Evolutionary conservation across 2,113 vertebrate genomes (phyloP).

Genomic region (Cynopterus brachyotis): DNA sequence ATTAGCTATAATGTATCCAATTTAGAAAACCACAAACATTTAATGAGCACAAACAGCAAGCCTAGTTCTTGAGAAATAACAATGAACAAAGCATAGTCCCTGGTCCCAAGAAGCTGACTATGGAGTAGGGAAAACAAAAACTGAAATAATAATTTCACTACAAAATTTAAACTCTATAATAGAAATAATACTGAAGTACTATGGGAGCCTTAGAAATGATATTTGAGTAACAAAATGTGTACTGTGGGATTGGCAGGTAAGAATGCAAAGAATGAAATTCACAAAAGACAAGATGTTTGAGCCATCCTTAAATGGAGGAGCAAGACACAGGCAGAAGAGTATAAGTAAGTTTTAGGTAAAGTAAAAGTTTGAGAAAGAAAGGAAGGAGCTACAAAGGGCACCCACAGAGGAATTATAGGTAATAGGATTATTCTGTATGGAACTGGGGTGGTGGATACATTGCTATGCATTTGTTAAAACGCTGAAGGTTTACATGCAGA

Average conservation of each 20-base stretch:
- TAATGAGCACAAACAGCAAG: conserved; percentile 54
- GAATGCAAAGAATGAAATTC: background rate
- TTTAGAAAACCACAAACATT: conserved; percentile 67
- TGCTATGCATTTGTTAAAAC: background rate
- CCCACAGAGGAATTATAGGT: background rate
- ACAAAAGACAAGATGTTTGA: background rate
- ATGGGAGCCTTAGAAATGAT: background rate
- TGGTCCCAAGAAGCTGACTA: background rate
- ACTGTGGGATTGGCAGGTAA: background rate
- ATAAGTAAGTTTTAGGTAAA: background rate
- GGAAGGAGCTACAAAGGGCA: background rate
- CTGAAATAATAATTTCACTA: conserved; percentile 12
- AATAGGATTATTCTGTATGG: background rate
- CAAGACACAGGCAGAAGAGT: background rate
- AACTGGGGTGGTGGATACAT: background rate
- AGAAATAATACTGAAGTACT: background rate
- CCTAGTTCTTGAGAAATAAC: conserved; percentile 50
- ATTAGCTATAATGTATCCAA: conserved; percentile 65
- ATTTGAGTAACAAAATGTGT: background rate
- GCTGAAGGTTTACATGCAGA: background rate
- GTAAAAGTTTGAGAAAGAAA: background rate
- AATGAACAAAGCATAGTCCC: background rate
- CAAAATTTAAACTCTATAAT: background rate
- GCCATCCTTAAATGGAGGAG: background rate
- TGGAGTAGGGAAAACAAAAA: background rate